A percentile compares a stretch with the other conserved stretches of the same genome.
Evolutionary conservation across 2,113 vertebrate genomes (phyloP).

Genomic region (Elaphurus davidianus): DNA sequence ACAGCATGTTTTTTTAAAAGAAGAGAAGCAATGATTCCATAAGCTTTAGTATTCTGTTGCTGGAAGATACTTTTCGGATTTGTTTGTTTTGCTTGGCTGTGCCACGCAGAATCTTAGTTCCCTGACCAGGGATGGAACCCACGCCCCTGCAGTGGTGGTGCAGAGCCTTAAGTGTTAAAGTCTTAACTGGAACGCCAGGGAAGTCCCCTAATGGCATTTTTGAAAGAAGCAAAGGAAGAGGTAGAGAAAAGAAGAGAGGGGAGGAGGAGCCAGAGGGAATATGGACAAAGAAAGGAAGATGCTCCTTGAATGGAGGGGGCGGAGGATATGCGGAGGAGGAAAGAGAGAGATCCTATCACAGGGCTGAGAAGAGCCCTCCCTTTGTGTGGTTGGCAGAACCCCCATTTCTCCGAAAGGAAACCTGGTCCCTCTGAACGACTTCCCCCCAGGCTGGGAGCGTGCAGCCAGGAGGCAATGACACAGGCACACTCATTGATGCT

Average conservation of each 20-base stretch:
- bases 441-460: neutral
- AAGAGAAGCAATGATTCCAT: neutral
- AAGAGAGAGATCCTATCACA: neutral
- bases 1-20: neutral
- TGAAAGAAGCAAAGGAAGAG: neutral
- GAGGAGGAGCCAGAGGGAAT: neutral
- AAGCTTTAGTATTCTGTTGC: neutral
- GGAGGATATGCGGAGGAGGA: neutral
- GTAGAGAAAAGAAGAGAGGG: neutral
- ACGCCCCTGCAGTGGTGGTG: neutral
- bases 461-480: neutral
- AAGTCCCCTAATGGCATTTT: neutral
- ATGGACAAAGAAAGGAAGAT: neutral
- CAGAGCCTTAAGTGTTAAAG: neutral
- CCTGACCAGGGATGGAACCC: neutral
- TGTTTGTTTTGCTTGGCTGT: neutral
- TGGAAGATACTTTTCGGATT: neutral
- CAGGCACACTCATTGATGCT: neutral
- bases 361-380: neutral
- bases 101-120: neutral
- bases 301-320: fast-evolving
- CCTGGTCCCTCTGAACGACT: slow-evolving; percentile 45
- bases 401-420: slow-evolving; percentile 48
- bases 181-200: neutral
- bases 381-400: neutral